Evolutionary conservation across 2,797 vertebrate genomes (phyloP), one percentile per base, ranked within the genome.

Genomic region (Neosalanx taihuensis): DNA sequence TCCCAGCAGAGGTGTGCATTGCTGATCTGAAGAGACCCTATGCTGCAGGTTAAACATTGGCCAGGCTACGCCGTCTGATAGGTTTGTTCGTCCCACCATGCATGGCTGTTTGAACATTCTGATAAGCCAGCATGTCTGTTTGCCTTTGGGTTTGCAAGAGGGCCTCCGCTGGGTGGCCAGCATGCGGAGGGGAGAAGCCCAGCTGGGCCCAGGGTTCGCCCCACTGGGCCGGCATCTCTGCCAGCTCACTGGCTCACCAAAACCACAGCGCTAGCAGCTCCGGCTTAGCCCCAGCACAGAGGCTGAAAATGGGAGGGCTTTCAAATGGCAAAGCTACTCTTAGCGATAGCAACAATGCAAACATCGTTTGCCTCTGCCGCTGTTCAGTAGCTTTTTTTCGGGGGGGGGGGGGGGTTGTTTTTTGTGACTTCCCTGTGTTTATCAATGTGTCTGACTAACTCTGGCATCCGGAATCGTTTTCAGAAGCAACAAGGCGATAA

Each of bases 381-480:
- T 12, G 41, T 46, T 46, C 0, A 46, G 10, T 46, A 10, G 1
- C 6, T 41, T 41, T 12, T 46, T 46, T 46, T 0, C 12, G 33
- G 2, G 33, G 2, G 33, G 2, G 33, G 3, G 33, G 3, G 33
- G 33, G 10, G 10, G 41, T 46, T 13, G 59, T 72, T 84, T 79
- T 72, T 73, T 81, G 78, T 57, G 71, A 83, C 82, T 79, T 78
- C 79, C 23, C 64, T 72, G 77, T 89, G 84, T 88, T 92, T 90
- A 88, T 89, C 76, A 77, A 80, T 49, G 81, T n/a, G 69, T 74
- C 84, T 84, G 88, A 91, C 90, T 80, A 49, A 77, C 75, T 84
- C 83, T 86, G 89, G 91, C 88, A 87, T 84, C 84, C 81, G 77
- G 82, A 88, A 86, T 73, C 91, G 83, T 92, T 92, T 94, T 89